Conservation (phyloP, 2,888 invertebrate species). For the Cryptus armator region DNA sequence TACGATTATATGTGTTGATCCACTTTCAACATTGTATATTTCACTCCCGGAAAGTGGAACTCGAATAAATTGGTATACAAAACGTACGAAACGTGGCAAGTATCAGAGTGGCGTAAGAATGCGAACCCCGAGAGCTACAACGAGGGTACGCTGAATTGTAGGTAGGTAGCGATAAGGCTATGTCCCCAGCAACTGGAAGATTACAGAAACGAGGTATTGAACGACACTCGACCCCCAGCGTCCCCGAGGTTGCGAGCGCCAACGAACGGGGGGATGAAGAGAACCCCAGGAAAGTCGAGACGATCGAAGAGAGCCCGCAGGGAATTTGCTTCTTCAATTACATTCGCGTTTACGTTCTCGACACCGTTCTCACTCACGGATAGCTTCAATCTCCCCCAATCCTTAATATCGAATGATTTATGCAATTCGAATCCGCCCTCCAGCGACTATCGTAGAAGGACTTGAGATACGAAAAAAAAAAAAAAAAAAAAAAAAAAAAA, state of each 20-base stretch:
- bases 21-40: not conserved
- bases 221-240: slow-evolving; percentile 48
- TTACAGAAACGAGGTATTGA: slow-evolving; percentile 64
- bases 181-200: slow-evolving; percentile 49
- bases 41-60: not conserved
- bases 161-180: slow-evolving; percentile 47
- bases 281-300: slow-evolving; percentile 11
- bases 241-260: not conserved
- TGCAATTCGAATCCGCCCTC: slow-evolving; percentile 54
- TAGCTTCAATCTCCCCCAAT: slow-evolving; percentile 5
- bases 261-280: not conserved
- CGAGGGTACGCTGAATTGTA: slow-evolving; percentile 48
- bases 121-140: slow-evolving; percentile 5
- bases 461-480: not conserved
- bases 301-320: slow-evolving; percentile 44
- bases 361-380: slow-evolving; percentile 9
- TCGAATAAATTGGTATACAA: slow-evolving; percentile 3
- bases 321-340: slow-evolving; percentile 66
- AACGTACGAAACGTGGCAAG: not conserved
- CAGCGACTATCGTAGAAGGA: not conserved
- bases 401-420: slow-evolving; percentile 63
- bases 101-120: slow-evolving; percentile 6
- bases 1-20: not conserved
- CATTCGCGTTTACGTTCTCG: slow-evolving; percentile 60
- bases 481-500: not conserved